Conservation (phyloP, 2,888 invertebrate genomes). For the Rhimphoctona megacephalus region DNA sequence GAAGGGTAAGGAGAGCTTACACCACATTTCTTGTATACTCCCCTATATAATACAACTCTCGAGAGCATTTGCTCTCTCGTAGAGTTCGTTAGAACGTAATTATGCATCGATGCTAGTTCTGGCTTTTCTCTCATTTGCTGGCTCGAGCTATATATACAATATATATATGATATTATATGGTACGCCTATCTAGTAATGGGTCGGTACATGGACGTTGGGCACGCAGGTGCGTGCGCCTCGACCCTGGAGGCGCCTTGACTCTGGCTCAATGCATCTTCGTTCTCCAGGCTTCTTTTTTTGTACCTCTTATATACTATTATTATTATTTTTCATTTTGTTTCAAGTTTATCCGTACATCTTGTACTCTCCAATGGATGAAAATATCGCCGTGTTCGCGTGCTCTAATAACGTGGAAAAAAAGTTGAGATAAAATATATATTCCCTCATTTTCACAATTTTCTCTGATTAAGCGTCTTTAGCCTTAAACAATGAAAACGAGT, state of each 20-base stretch:
- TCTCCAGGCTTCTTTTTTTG: background rate
- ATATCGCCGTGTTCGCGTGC: constrained; percentile 1
- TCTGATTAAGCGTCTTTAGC: background rate
- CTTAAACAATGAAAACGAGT: background rate
- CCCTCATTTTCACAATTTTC: constrained; percentile 45
- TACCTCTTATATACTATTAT: constrained; percentile 20
- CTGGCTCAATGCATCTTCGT: constrained; percentile 40
- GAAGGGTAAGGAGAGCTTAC: constrained; percentile 33
- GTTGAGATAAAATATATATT: background rate
- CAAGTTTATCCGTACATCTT: constrained; percentile 14
- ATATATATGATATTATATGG: constrained; percentile 1
- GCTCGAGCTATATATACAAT: constrained; percentile 29
- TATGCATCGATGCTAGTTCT: constrained; percentile 66
- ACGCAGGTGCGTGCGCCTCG: constrained; percentile 65
- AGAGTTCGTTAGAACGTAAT: constrained; percentile 68
- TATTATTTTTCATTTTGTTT: constrained; percentile 25
- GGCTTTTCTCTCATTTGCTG: constrained; percentile 42
- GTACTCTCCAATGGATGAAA: constrained; percentile 3
- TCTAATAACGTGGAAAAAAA: background rate
- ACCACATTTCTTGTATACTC: constrained; percentile 42
- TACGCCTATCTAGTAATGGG: constrained; percentile 44
- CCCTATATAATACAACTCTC: constrained; percentile 18
- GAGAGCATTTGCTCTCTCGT: constrained; percentile 41
- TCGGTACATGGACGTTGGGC: constrained; percentile 62
- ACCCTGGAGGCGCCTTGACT: constrained; percentile 64